These are phyloP conservation scores for Petroica traversi DNA, from an alignment of 2,113 vertebrate species.

Conservation along the genomic window DNA sequence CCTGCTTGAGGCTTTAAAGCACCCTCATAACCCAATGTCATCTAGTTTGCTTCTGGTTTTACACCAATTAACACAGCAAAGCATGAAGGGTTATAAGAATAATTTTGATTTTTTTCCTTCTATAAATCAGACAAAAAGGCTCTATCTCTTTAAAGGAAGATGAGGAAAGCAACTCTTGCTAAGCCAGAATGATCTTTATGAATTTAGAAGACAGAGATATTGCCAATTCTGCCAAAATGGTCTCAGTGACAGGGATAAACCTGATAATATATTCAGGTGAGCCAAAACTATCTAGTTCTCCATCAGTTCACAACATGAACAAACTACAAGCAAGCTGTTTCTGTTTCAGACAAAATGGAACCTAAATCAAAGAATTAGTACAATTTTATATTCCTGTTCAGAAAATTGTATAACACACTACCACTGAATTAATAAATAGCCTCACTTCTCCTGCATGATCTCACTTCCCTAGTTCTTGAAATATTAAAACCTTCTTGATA, in stretches of 20 bases:
- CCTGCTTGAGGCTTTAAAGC: not conserved
- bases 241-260: not conserved
- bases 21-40: accelerated
- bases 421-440: not conserved
- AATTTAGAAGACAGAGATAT: not conserved
- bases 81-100: not conserved
- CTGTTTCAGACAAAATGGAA: not conserved
- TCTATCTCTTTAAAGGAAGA: not conserved
- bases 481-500: not conserved
- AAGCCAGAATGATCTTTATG: not conserved
- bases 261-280: not conserved
- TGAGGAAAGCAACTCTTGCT: not conserved
- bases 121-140: not conserved
- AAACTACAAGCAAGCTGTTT: not conserved
- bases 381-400: not conserved
- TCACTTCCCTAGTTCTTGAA: not conserved
- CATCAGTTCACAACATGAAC: not conserved
- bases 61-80: not conserved
- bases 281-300: not conserved
- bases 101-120: not conserved
- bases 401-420: not conserved
- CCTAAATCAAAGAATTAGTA: not conserved
- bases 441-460: not conserved
- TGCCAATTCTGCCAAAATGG: not conserved
- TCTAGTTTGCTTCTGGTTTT: not conserved